Evolutionary conservation across 1,140 invertebrate genomes (phyloP).

Genomic region (Penaeus japonicus): DNA sequence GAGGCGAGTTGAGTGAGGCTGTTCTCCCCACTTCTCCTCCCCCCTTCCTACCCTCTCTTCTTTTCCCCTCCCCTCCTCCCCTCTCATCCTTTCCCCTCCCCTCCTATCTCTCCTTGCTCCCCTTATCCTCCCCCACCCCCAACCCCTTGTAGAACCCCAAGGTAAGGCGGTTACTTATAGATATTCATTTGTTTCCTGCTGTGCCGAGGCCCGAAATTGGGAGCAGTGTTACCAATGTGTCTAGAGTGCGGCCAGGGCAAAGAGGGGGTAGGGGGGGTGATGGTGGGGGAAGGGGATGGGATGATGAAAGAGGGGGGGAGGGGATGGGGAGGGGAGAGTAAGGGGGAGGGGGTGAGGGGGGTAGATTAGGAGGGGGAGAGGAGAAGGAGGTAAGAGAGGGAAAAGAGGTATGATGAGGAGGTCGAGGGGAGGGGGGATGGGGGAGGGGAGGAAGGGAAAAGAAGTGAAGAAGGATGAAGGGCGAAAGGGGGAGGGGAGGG

Average conservation of each 20-base stretch:
- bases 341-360: not conserved
- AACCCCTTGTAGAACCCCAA: slow-evolving; percentile 22
- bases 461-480: not conserved
- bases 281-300: no score
- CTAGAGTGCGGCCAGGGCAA: not conserved
- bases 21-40: no score
- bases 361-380: not conserved
- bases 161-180: slow-evolving; percentile 53
- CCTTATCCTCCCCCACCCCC: no score
- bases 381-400: no score
- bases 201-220: slow-evolving; percentile 45
- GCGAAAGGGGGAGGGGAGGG: no score
- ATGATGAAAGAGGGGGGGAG: not conserved
- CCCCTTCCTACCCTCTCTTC: no score
- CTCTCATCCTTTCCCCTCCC: no score
- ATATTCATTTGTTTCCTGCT: slow-evolving; percentile 54
- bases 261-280: no score
- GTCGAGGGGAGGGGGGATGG: not conserved
- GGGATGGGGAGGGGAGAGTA: not conserved
- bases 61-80: no score
- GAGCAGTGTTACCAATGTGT: slow-evolving; percentile 47
- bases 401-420: no score
- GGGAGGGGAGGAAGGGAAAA: not conserved
- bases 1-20: no score
- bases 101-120: no score